A percentile compares a stretch with the other conserved stretches of the same genome.
phyloP scores from a whole-genome alignment of 2,797 vertebrate genomes.

The Petrocephalus schoutedeni region DNA sequence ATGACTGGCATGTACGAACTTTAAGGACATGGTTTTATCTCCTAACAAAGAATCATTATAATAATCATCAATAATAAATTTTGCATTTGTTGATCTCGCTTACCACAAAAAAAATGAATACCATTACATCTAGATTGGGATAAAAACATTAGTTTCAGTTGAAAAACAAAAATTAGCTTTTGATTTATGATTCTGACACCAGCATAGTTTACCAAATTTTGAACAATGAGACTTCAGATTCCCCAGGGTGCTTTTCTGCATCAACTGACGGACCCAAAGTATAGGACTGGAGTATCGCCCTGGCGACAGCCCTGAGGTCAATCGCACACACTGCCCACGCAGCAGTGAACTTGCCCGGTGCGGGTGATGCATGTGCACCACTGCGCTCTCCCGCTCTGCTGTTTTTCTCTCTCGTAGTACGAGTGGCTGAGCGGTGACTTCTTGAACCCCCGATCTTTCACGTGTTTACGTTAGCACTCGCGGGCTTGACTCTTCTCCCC shows the following conservation, averaged over 20 bases:
- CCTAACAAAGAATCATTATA: background rate
- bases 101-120: background rate
- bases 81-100: background rate
- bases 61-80: background rate
- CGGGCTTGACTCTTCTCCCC: background rate
- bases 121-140: background rate
- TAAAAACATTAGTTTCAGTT: background rate
- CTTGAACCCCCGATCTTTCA: background rate
- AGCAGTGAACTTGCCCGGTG: background rate
- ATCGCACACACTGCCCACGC: background rate
- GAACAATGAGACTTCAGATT: background rate
- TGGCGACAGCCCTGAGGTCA: background rate
- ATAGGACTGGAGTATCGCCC: background rate
- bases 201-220: background rate
- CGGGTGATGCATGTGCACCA: background rate
- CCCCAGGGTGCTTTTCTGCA: background rate
- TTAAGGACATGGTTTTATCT: background rate
- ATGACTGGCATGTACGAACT: background rate
- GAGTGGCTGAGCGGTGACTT: background rate
- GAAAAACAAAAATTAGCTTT: background rate
- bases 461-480: background rate
- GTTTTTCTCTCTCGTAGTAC: background rate
- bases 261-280: background rate
- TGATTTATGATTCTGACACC: background rate
- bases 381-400: background rate